A percentile compares a stretch with the other conserved stretches of the same genome.
Evolutionary conservation across 2,113 vertebrate species (phyloP).

Genomic region (Rostratula benghalensis): DNA sequence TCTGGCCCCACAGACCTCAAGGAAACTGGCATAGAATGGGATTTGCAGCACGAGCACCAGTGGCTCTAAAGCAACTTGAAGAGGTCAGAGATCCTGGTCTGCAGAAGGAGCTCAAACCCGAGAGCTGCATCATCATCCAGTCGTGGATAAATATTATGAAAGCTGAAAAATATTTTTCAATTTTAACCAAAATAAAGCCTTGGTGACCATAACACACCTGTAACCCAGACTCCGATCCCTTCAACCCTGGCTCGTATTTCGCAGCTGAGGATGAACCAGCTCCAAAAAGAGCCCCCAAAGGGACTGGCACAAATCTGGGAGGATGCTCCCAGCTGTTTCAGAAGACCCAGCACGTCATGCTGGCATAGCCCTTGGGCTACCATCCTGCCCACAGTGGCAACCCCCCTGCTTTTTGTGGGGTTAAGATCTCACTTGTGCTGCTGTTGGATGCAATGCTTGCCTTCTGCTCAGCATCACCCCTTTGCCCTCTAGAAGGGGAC

Average conservation of each 20-base stretch:
- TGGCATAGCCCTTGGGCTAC: background rate
- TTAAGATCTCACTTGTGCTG: background rate
- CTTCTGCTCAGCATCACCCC: background rate
- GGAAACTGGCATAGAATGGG: fast-evolving
- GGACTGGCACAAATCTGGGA: fast-evolving
- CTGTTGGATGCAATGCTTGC: background rate
- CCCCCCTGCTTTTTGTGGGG: no score
- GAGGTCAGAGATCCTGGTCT: background rate
- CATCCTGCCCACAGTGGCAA: fast-evolving
- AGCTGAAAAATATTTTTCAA: background rate
- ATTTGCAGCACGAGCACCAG: background rate
- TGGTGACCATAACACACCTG: background rate
- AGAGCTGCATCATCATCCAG: background rate
- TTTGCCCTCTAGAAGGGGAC: no score
- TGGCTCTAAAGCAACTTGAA: fast-evolving
- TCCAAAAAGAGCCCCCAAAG: background rate
- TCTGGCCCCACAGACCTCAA: fast-evolving
- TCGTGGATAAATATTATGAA: background rate
- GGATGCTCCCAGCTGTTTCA: background rate
- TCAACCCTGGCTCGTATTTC: fast-evolving
- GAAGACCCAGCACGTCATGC: fast-evolving
- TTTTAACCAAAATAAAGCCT: background rate
- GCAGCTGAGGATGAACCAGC: background rate
- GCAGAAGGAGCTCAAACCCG: background rate
- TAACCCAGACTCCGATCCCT: background rate